Evolutionary conservation across 2,888 invertebrate genomes (phyloP).

Genomic region (Euspilapteryx auroguttella): DNA sequence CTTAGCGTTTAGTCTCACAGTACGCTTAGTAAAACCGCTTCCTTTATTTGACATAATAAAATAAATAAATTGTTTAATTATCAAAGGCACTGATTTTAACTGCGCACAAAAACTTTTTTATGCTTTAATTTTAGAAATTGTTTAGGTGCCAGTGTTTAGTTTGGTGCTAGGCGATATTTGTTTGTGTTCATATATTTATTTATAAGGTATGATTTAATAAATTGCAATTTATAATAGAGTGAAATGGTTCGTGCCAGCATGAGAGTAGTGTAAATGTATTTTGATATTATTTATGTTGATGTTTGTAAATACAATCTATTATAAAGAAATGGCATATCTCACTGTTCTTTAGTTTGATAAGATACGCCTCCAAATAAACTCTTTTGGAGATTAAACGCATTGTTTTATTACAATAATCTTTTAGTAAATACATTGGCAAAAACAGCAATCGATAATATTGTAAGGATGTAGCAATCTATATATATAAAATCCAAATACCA

Average conservation of each 20-base stretch:
- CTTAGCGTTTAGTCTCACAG: too few relatives aligned
- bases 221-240: too few relatives aligned
- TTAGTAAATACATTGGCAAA: background rate
- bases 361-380: constrained; percentile 37
- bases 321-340: constrained; percentile 51
- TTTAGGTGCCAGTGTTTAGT: background rate
- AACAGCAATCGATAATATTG: constrained; percentile 1
- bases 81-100: background rate
- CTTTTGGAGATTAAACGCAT: constrained; percentile 22
- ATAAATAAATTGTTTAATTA: too few relatives aligned
- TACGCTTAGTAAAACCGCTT: too few relatives aligned
- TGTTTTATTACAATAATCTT: constrained; percentile 21
- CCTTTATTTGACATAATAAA: too few relatives aligned
- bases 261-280: constrained; percentile 32
- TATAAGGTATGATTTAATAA: background rate
- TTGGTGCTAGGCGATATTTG: constrained; percentile 2
- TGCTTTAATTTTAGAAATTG: background rate
- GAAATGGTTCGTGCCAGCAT: too few relatives aligned
- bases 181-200: constrained; percentile 2
- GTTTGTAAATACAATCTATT: constrained; percentile 43
- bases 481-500: too few relatives aligned
- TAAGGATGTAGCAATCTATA: background rate
- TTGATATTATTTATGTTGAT: constrained; percentile 56
- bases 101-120: background rate
- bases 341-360: constrained; percentile 47